Evolutionary conservation across 2,113 vertebrate species (phyloP).

Genomic region (Catagonus wagneri): DNA sequence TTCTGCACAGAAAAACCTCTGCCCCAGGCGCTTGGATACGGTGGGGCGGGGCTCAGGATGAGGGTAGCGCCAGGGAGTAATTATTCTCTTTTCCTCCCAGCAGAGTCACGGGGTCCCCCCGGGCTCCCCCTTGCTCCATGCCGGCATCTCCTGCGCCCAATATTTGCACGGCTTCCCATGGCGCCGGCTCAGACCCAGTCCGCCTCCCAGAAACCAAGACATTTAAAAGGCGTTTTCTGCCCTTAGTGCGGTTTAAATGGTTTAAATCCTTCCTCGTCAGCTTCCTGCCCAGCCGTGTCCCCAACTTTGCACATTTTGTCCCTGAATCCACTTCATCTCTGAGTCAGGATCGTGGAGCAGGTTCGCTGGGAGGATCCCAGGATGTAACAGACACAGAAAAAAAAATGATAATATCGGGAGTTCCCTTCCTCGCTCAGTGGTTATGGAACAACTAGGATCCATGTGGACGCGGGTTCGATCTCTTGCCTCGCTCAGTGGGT

Average conservation of each 20-base stretch:
- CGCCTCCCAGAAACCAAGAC: not conserved
- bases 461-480: too few relatives aligned
- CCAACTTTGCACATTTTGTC: not conserved
- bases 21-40: not conserved
- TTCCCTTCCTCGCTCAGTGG: too few relatives aligned
- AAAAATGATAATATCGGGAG: too few relatives aligned
- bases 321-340: not conserved
- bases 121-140: not conserved
- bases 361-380: not conserved
- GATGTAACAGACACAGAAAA: not conserved
- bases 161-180: constrained; percentile 47
- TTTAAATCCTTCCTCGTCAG: not conserved
- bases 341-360: not conserved
- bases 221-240: not conserved
- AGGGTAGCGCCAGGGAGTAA: not conserved
- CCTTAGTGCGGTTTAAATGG: not conserved
- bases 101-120: not conserved
- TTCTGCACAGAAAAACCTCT: constrained; percentile 25
- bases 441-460: too few relatives aligned
- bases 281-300: not conserved
- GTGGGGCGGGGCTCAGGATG: not conserved
- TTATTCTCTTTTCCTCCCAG: constrained; percentile 44
- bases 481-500: too few relatives aligned
- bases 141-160: not conserved
- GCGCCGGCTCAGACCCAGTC: not conserved